Evolutionary conservation across 1,140 invertebrate species (phyloP), one percentile per base, ranked within the genome.

Genomic region (Drosophila arizonae): DNA sequence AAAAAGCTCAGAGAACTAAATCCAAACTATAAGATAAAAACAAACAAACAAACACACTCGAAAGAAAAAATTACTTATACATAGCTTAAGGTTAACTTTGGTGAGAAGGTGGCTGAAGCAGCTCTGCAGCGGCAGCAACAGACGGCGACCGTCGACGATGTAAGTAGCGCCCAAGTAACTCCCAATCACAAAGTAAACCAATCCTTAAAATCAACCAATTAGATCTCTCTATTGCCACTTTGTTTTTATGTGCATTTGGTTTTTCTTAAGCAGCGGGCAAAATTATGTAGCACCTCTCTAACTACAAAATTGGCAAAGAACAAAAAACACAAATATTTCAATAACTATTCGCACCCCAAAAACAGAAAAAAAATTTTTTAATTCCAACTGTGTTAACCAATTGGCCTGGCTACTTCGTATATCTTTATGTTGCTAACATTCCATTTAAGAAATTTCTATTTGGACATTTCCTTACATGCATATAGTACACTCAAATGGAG

Each of bases 31-130:
- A 64, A 56, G 28, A 24, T 56, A 36, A 24, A 64, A 28, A 1
- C 17, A 17, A 17, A 17, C 17, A 17, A 33, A 61, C 41, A 69
- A 45, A 62, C 33, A 39, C 15, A 46, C 54, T 58, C 62, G 36
- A 80, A 13, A 54, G 41, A 21, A 46, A 46, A 33, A 45, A 66
- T 63, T 60, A 63, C 60, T 73, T 69, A 48, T 80, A 77, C 74
- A 79, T 87, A 87, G 75, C 81, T 87, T 86, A 80, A 86, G 81
- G 76, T 77, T 85, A 88, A 84, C 79, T 82, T 77, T 71, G 76
- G 76, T 65, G 70, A 77, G 82, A 87, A 88, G 80, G 85, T 88
- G 84, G 84, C 84, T 84, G 84, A 88, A 79, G 71, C 77, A 66
- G 67, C 84, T 52, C 71, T 72, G 68, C 84, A 82, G 52, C 78